Base-by-base conservation (phyloP, 1,140 invertebrate species). In the Ceratina japonica region DNA sequence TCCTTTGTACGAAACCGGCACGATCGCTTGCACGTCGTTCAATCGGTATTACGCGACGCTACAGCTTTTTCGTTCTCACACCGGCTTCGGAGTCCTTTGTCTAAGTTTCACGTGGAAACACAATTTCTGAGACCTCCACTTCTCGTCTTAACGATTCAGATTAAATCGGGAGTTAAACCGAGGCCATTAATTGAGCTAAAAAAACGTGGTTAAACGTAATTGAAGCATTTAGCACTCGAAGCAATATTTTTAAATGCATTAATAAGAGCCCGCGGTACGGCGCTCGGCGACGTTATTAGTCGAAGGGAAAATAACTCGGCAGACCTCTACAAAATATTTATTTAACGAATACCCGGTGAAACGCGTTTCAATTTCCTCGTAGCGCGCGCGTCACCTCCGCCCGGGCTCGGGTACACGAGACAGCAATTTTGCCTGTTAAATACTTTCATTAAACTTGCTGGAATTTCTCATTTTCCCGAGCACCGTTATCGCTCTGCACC, bases 361-460 rank as follows among this genome's bases (percentile, higher is more conserved):
- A 58, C n/a, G 44, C 59, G 61, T 70, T 79, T 84, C 59, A 84
- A 83, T 83, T 75, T 80, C 63, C 59, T 24, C 52, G 16, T 24
- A 5, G 3, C 37, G 27, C 37, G 52, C 62, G 24, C 24, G 62
- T 51, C 54, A n/a, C 2, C 15, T 27, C n/a, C 15, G 20, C 20
- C n/a, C 51, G 27, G 56, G 49, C 66, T 52, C 22, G 22, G 44
- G 44, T 44, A 65, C 69, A 20, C 63, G 22, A 27, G 59, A 27
- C 78, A 73, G 79, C 78, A 88, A 88, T 87, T 88, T 85, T 72
- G 64, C 62, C 74, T 74, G 56, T 80, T 83, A 83, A 80, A 80
- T 86, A 88, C 86, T 91, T 90, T 87, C 87, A 90, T 89, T 90
- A 88, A 86, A 59, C 80, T 85, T 79, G 73, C 68, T 69, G 84